A percentile compares a stretch with the other conserved stretches of the same genome.
These are phyloP conservation scores for Podilymbus podiceps DNA, from an alignment of 2,113 vertebrate genomes.

Conservation along the genomic window DNA sequence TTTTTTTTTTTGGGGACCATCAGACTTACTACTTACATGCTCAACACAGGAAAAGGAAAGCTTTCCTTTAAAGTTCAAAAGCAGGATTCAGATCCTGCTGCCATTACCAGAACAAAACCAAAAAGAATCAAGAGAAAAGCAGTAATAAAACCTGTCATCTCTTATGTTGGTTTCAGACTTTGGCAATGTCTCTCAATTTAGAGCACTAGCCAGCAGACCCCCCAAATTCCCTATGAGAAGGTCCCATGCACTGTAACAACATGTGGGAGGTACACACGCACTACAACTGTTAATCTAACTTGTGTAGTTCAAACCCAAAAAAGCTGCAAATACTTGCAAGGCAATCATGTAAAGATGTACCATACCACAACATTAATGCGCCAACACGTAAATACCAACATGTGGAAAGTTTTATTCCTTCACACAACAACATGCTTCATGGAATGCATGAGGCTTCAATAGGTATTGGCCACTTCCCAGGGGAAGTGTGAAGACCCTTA, in stretches of 20 bases:
- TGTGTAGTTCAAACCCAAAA: neutral
- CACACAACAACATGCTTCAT: neutral
- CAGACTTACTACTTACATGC: neutral
- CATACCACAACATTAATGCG: rapidly evolving
- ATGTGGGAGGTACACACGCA: neutral
- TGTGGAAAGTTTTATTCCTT: neutral
- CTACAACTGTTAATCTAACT: neutral
- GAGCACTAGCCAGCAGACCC: neutral
- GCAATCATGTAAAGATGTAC: neutral
- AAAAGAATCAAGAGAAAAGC: neutral
- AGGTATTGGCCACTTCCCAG: no score
- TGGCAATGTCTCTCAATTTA: neutral
- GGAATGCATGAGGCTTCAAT: rapidly evolving
- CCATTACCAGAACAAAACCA: neutral
- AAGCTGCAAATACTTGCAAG: neutral
- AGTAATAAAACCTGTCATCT: neutral
- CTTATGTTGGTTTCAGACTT: neutral
- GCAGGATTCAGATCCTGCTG: neutral
- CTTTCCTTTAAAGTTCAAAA: neutral
- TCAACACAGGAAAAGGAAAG: neutral
- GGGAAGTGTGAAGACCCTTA: neutral
- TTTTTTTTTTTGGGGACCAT: neutral
- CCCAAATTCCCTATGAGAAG: neutral
- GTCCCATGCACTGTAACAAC: neutral
- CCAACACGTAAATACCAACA: neutral